Percentiles rank a stretch among this genome's conserved stretches.
phyloP scores from a whole-genome alignment of 2,797 vertebrate species.

The Gallinago solitaria region DNA sequence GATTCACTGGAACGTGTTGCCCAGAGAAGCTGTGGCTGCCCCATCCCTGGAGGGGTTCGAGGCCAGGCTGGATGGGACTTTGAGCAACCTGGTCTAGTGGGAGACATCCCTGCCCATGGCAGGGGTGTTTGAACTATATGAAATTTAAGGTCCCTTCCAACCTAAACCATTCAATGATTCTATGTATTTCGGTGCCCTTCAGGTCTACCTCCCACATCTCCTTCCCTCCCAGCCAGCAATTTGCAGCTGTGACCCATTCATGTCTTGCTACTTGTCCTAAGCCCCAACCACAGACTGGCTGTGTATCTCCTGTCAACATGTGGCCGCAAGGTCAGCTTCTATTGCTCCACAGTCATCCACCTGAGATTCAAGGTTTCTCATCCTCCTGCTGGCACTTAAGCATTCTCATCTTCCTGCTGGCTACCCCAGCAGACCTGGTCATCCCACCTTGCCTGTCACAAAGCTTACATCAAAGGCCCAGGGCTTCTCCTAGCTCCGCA shows the following conservation, averaged over 20 bases:
- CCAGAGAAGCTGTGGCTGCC: background rate
- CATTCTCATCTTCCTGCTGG: background rate
- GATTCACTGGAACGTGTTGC: background rate
- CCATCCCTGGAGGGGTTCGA: background rate
- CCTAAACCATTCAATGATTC: background rate
- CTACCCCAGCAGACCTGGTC: background rate
- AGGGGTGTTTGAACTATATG: background rate
- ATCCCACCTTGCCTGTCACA: background rate
- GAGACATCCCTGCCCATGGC: background rate
- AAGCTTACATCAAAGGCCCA: background rate
- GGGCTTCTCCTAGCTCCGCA: background rate
- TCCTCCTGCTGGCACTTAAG: background rate
- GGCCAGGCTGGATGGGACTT: background rate
- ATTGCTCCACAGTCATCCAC: background rate
- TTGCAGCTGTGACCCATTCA: background rate
- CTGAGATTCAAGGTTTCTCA: background rate
- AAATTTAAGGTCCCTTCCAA: background rate
- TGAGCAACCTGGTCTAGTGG: background rate
- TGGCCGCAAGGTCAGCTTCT: background rate
- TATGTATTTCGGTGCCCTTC: background rate
- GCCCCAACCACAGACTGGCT: background rate
- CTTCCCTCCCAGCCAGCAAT: background rate
- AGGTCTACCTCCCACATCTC: background rate
- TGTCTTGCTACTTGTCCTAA: background rate
- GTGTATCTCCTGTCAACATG: rapidly evolving